These are phyloP conservation scores for Chaetorhynchus papuensis DNA, from an alignment of 2,113 vertebrate species.

Conservation along the genomic window DNA sequence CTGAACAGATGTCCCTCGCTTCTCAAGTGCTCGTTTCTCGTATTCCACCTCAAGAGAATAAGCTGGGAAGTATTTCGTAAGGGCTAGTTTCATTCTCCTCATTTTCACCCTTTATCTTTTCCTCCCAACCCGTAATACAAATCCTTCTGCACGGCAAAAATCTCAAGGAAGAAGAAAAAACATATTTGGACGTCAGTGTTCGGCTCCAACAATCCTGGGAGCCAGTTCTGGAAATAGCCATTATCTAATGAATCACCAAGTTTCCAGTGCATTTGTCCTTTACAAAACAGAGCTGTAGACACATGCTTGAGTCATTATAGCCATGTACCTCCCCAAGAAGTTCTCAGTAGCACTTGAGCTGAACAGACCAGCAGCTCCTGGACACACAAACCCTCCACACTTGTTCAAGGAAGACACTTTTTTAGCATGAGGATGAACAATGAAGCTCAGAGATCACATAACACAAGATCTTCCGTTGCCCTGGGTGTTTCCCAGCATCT, in stretches of 20 bases:
- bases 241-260: constrained; percentile 45
- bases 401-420: background rate
- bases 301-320: background rate
- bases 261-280: constrained; percentile 37
- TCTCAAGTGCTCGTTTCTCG: background rate
- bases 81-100: background rate
- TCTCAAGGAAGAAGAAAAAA: constrained; percentile 23
- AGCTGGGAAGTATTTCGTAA: background rate
- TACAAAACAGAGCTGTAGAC: background rate
- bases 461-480: background rate
- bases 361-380: background rate
- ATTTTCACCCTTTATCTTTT: background rate
- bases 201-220: constrained; percentile 19
- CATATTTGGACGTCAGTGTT: background rate
- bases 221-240: background rate
- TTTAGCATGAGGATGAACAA: background rate
- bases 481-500: background rate
- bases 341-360: background rate
- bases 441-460: background rate
- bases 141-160: background rate
- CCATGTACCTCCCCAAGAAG: background rate
- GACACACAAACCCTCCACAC: background rate
- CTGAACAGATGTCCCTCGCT: background rate
- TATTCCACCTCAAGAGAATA: background rate
- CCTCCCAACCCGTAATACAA: background rate